Percentiles rank a stretch among this genome's conserved stretches.
Conservation (phyloP, 2,797 vertebrate genomes). For the Paguma larvata region DNA sequence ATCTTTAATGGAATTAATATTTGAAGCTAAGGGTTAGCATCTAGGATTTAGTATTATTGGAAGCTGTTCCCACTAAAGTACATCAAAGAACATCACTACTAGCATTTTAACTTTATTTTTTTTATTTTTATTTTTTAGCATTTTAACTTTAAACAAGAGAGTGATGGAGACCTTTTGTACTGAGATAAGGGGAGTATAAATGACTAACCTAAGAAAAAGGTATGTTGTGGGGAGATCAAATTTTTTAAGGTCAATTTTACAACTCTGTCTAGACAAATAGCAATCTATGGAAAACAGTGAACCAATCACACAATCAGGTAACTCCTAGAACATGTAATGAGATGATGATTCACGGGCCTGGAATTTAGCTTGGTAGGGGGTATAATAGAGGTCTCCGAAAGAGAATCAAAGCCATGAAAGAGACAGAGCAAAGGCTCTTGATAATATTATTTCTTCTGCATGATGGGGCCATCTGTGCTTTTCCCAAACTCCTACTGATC, state of each 20-base stretch:
- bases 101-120: conserved; percentile 68
- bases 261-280: conserved; percentile 42
- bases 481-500: neutral
- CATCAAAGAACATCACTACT: conserved; percentile 64
- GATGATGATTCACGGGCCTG: neutral
- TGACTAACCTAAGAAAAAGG: conserved; percentile 53
- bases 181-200: conserved; percentile 73
- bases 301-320: neutral
- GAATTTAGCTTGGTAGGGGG: neutral
- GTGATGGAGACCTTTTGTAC: conserved; percentile 60
- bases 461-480: neutral
- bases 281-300: neutral
- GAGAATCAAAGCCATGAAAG: neutral
- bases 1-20: conserved; percentile 58
- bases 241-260: conserved; percentile 58
- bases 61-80: conserved; percentile 69
- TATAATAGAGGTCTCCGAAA: neutral
- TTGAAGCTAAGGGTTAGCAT: conserved; percentile 13
- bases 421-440: neutral
- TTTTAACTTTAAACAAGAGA: conserved; percentile 73
- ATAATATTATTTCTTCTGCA: neutral
- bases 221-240: neutral
- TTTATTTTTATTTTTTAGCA: neutral
- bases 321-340: neutral
- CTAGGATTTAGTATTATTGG: conserved; percentile 59